Percentiles rank a stretch among this genome's conserved stretches.
Evolutionary conservation across 2,113 vertebrate species (phyloP).

Genomic region (Myrmecobius fasciatus): DNA sequence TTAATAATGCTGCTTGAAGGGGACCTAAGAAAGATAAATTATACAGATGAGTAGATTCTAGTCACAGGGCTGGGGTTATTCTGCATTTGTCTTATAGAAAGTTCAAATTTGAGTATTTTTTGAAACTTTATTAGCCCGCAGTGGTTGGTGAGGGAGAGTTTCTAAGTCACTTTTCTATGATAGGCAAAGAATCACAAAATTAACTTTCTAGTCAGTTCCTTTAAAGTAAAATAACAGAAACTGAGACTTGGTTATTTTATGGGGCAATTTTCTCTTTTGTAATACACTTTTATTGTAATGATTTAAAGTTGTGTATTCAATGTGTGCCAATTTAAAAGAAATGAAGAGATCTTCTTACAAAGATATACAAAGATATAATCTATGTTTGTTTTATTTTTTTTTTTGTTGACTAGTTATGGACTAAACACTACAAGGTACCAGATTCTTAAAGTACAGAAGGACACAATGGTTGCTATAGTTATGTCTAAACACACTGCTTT

Average conservation of each 20-base stretch:
- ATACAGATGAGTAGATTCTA: neutral
- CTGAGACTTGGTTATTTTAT: neutral
- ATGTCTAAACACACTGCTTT: conserved; percentile 35
- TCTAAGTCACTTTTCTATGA: neutral
- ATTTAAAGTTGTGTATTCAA: conserved; percentile 27
- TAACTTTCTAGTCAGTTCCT: neutral
- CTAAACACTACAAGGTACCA: neutral
- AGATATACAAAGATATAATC: neutral
- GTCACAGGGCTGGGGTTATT: neutral
- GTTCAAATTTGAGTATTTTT: neutral
- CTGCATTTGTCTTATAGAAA: neutral
- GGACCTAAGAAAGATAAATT: neutral
- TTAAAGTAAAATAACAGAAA: neutral
- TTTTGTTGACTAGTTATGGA: conserved; percentile 26
- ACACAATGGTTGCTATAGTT: conserved; percentile 38
- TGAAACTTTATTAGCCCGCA: neutral
- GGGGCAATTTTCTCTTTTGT: neutral
- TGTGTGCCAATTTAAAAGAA: neutral
- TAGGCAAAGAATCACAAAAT: neutral
- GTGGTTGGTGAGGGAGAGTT: neutral
- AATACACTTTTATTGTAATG: conserved; percentile 1
- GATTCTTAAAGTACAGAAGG: neutral
- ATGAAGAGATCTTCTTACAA: conserved; percentile 10
- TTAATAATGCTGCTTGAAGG: neutral
- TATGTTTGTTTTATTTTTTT: conserved; percentile 17